These are phyloP conservation scores for Scatophagus argus DNA, from an alignment of 2,113 vertebrate species.

Conservation along the genomic window DNA sequence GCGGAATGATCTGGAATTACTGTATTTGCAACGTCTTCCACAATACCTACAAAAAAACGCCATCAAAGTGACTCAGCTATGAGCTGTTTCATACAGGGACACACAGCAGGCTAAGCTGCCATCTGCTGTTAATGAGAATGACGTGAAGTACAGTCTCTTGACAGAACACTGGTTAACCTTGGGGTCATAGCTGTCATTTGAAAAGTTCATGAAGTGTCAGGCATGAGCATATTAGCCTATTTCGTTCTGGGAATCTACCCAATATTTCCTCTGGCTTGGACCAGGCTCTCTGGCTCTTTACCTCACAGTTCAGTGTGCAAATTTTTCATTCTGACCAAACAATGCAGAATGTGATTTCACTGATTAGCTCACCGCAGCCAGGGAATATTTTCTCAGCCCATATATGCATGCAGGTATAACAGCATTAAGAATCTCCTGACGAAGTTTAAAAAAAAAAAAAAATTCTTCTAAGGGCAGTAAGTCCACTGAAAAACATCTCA, in stretches of 20 bases:
- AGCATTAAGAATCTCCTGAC: not conserved
- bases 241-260: constrained; percentile 14
- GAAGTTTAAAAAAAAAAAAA: not conserved
- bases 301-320: constrained; percentile 17
- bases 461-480: not conserved
- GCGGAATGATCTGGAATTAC: constrained; percentile 8
- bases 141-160: constrained; percentile 4
- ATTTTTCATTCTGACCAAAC: constrained; percentile 14
- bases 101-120: constrained; percentile 18
- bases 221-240: not conserved
- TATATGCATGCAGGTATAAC: not conserved
- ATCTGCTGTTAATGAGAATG: constrained; percentile 34
- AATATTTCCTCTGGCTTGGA: not conserved
- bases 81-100: constrained; percentile 31
- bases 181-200: constrained; percentile 32
- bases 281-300: not conserved
- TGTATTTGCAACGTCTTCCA: constrained; percentile 1
- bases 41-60: not conserved
- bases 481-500: not conserved
- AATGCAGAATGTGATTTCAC: constrained; percentile 13
- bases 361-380: not conserved
- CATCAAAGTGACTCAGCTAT: constrained; percentile 29
- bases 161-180: constrained; percentile 7
- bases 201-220: constrained; percentile 4
- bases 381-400: not conserved